These are phyloP conservation scores for Centropristis striata DNA, from an alignment of 2,113 vertebrate species.

Conservation along the genomic window DNA sequence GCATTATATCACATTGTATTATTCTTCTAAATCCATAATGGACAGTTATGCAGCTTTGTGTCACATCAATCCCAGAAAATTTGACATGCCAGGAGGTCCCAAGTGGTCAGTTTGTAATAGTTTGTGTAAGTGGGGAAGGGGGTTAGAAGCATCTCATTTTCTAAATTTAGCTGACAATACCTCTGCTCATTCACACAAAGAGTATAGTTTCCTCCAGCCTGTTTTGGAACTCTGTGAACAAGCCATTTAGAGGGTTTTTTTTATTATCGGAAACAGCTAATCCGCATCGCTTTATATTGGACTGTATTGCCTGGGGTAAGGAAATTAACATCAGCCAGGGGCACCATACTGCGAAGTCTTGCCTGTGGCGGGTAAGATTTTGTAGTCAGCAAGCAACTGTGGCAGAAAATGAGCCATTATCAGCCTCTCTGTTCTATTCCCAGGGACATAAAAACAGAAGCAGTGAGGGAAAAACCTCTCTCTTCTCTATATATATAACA, in stretches of 20 bases:
- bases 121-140: neutral
- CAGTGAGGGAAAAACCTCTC: neutral
- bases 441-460: slow-evolving; percentile 6
- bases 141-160: neutral
- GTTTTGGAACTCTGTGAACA: slow-evolving; percentile 11
- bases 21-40: slow-evolving; percentile 42
- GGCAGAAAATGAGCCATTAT: slow-evolving; percentile 51
- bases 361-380: slow-evolving; percentile 50
- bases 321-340: slow-evolving; percentile 45
- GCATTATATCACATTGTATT: slow-evolving; percentile 48
- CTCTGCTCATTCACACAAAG: slow-evolving; percentile 4
- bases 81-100: slow-evolving; percentile 13
- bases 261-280: slow-evolving; percentile 34
- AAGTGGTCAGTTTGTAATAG: slow-evolving; percentile 1
- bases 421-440: slow-evolving; percentile 29
- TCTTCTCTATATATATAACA: neutral
- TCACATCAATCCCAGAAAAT: slow-evolving; percentile 24
- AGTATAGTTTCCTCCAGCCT: neutral
- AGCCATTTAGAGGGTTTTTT: neutral
- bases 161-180: neutral
- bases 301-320: slow-evolving; percentile 43
- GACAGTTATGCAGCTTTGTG: slow-evolving; percentile 53
- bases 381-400: slow-evolving; percentile 36
- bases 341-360: slow-evolving; percentile 23
- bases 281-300: slow-evolving; percentile 23